phyloP scores from a whole-genome alignment of 2,113 vertebrate species.

The Clupea harengus region DNA sequence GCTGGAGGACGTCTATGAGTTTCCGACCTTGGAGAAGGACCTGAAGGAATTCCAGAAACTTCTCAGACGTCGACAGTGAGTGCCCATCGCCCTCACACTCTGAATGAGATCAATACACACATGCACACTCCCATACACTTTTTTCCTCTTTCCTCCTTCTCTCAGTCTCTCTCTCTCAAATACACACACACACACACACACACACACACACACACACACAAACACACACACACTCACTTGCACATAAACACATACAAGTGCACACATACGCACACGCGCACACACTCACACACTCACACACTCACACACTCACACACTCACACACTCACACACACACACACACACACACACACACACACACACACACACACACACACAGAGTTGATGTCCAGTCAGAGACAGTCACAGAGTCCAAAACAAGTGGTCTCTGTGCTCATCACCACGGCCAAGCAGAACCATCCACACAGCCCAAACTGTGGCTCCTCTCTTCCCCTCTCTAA shows the following conservation, averaged over 20 bases:
- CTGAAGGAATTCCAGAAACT: conserved; percentile 97
- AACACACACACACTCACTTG: background rate
- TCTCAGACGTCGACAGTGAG: conserved; percentile 94
- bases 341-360: no score
- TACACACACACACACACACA: conserved; percentile 1
- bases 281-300: background rate
- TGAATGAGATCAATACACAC: no score
- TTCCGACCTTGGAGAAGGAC: conserved; percentile 91
- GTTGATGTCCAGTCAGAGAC: background rate
- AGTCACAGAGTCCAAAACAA: background rate
- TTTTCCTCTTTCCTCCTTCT: background rate
- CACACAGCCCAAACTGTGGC: background rate
- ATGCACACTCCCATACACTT: background rate
- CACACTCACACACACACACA: background rate
- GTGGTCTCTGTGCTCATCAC: background rate
- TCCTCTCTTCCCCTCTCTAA: background rate
- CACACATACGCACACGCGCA: background rate
- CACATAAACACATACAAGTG: no score
- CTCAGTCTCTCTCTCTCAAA: background rate
- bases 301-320: background rate
- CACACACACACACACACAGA: background rate
- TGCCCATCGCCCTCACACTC: conserved; percentile 26
- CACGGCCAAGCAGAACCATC: background rate
- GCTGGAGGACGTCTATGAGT: conserved; percentile 94
- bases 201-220: background rate